Evolutionary conservation across 2,888 invertebrate genomes (phyloP), one percentile per base, ranked within the genome.

Genomic region (Hirtodrosophila histrioides): DNA sequence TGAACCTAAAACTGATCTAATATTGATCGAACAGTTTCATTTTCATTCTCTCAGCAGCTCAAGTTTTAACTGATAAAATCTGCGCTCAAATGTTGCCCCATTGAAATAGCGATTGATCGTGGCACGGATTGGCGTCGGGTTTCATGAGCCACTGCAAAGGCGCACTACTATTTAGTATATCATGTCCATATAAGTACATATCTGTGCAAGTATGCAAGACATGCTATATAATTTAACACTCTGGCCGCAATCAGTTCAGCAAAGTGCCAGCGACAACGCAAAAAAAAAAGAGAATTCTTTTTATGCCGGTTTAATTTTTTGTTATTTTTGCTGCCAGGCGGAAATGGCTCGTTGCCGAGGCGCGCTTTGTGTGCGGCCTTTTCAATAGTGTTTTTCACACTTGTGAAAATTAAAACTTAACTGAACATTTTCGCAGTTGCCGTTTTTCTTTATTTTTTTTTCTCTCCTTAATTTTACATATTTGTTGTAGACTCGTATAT

Each of bases 321-420:
- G 2, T 33, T 40, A 43, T 53, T 51, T 29, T 54, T 54, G 67
- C 62, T 69, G 75, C 53, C 50, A 39, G 61, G 69, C 83, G 80
- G 80, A 80, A 76, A 69, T 76, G 67, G 76, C 71, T 78, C 60
- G 76, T 80, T 79, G 78, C 50, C 61, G 60, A 61, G 53, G 63
- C 62, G 71, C 71, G 66, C 74, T 58, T 74, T 69, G 63, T 56
- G 60, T 50, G 70, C 60, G 79, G 79, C 69, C 82, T 72, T 82
- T 80, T 78, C 82, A 80, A 80, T 78, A 78, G 81, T 69, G 72
- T 78, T 83, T 83, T 82, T 82, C 81, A 79, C 82, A 81, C 82
- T 81, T 84, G 77, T 81, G 77, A 79, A 83, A 82, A 82, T 84
- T 81, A 84, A 82, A 84, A 82, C 82, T 82, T 81, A 84, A 84